Percentiles rank a stretch among this genome's conserved stretches.
These are phyloP conservation scores for Podarcis cretensis DNA, from an alignment of 2,113 vertebrate species.

Conservation along the genomic window DNA sequence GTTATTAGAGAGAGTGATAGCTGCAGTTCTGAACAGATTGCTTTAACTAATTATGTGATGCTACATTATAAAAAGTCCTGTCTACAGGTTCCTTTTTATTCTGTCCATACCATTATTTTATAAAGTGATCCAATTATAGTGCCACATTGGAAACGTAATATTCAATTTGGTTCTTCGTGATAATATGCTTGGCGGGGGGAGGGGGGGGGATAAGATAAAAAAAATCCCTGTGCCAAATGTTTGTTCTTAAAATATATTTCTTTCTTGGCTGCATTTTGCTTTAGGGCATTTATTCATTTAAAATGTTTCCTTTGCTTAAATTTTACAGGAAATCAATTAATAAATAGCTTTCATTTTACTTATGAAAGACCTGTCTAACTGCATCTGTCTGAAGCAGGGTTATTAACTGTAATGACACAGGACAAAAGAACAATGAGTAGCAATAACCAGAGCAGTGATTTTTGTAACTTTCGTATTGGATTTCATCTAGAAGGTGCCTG, in stretches of 20 bases:
- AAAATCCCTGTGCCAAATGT: neutral
- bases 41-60: neutral
- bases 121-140: neutral
- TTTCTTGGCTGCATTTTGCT: neutral
- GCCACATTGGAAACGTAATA: neutral
- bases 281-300: neutral
- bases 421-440: neutral
- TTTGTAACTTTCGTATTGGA: neutral
- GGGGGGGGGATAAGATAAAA: no score
- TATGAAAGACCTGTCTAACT: neutral
- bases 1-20: neutral
- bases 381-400: neutral
- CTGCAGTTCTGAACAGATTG: neutral
- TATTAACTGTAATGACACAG: neutral
- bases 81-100: neutral
- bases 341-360: neutral
- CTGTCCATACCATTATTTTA: neutral
- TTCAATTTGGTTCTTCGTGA: neutral
- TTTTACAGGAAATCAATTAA: neutral
- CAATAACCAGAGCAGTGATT: neutral
- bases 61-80: neutral
- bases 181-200: neutral
- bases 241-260: neutral
- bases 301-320: neutral
- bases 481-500: neutral